These are phyloP conservation scores for Drosophila yooni DNA, from an alignment of 2,888 invertebrate species.

Conservation along the genomic window DNA sequence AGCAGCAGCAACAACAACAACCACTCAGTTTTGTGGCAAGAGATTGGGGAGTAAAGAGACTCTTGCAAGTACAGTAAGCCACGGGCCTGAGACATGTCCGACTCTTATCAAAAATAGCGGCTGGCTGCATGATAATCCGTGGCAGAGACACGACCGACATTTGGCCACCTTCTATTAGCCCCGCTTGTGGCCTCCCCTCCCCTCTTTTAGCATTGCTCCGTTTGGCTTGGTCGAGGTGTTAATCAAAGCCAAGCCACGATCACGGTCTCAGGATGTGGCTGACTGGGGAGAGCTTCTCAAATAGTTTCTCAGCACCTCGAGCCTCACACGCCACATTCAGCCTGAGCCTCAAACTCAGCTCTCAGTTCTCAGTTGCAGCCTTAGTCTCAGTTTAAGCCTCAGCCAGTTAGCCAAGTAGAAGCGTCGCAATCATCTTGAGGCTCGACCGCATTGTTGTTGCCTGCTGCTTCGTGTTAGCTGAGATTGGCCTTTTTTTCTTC, in stretches of 20 bases:
- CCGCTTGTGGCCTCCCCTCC: slow-evolving; percentile 4
- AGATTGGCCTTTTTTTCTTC: slow-evolving; percentile 31
- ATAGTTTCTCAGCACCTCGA: slow-evolving; percentile 34
- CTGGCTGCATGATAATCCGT: slow-evolving; percentile 75
- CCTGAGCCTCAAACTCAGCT: background rate
- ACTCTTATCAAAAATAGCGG: slow-evolving; percentile 64
- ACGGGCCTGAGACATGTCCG: slow-evolving; percentile 62
- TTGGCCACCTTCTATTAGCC: slow-evolving; percentile 68
- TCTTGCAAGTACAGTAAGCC: slow-evolving; percentile 55
- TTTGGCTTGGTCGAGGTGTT: slow-evolving; percentile 46
- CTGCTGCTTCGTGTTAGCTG: slow-evolving; percentile 18
- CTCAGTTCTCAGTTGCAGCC: background rate
- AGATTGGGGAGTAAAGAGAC: slow-evolving; percentile 2
- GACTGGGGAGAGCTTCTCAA: slow-evolving; percentile 41
- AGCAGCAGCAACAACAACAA: slow-evolving; percentile 18
- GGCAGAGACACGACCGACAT: slow-evolving; percentile 73
- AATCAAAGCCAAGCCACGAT: slow-evolving; percentile 66
- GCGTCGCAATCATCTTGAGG: slow-evolving; percentile 60
- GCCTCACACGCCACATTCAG: slow-evolving; percentile 26
- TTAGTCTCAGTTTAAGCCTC: background rate
- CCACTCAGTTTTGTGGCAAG: background rate
- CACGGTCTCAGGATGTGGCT: slow-evolving; percentile 51
- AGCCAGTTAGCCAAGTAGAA: slow-evolving; percentile 47
- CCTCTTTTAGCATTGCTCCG: background rate
- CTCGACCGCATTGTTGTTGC: slow-evolving; percentile 45